Base-by-base conservation (phyloP, 23 tunicate genomes). In the Trididemnum nubilum region DNA sequence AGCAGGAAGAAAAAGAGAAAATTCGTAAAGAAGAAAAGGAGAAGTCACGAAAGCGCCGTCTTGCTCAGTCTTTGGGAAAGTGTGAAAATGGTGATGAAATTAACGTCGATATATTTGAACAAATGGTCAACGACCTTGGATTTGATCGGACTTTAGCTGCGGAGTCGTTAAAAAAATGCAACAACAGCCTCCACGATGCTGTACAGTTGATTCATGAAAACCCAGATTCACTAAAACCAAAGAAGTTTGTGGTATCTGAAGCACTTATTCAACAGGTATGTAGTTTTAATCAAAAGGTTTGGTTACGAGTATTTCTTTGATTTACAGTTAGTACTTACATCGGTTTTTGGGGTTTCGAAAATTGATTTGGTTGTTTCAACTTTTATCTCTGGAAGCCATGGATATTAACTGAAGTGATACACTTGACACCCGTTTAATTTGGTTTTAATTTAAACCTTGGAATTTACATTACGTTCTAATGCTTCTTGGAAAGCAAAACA, bases 51-150 rank as follows among this genome's bases (percentile, higher is more conserved):
- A 85, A 65, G 52, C 83, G 85, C 26, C 63, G 34, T 51, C 40
- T 85, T 79, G 85, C 79, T 58, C 76, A 71, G 4, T 34, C 59
- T 32, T 54, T 91, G 0, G 97, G 97, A 3, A 33, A 39, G 4
- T 91, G 97, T 65, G 76, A 81, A n/a, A 86, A 82, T 57, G 97
- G 91, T 36, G 69, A 86, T 19, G 80, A 74, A 18, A 30, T 91
- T 22, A 65, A 91, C 64, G 59, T 91, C 69, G 91, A 86, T 30
- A 29, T 84, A 26, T 86, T 81, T 76, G 82, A 91, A 9, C 59
- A 76, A 21, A 79, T 91, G 83, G 87, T 85, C 35, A 64, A 58
- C 31, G 71, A 81, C 18, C 58, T 91, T 57, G 91, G 91, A 19
- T 91, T 81, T 81, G 91, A 86, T 36, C 33, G 77, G 2, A 33